phyloP scores from a whole-genome alignment of 2,888 invertebrate genomes.

The Drosophila nigricruria region DNA sequence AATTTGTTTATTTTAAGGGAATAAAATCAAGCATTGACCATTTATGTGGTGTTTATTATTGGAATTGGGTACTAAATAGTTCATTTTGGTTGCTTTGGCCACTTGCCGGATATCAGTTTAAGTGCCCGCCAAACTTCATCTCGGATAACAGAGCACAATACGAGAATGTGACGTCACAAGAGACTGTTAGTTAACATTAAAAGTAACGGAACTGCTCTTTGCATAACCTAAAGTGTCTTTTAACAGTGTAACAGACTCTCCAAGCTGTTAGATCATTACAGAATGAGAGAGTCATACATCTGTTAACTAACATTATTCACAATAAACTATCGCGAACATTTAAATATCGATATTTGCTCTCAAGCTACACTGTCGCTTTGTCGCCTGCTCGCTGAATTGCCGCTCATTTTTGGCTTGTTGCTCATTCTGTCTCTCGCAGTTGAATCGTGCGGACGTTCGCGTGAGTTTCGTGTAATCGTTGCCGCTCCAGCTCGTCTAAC shows the following conservation, averaged over 20 bases:
- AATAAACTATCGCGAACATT: conserved; percentile 2
- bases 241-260: neutral
- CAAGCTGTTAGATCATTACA: conserved; percentile 4
- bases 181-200: too few relatives aligned
- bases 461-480: neutral
- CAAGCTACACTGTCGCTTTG: conserved; percentile 8
- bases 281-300: neutral
- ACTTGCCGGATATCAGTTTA: too few relatives aligned
- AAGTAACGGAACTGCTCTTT: too few relatives aligned
- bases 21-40: too few relatives aligned
- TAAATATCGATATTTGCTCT: conserved; percentile 20
- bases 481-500: conserved; percentile 24
- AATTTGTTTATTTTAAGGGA: too few relatives aligned
- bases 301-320: conserved; percentile 12
- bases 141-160: too few relatives aligned
- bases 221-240: too few relatives aligned
- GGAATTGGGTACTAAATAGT: too few relatives aligned
- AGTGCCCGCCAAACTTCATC: too few relatives aligned
- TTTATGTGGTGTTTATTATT: too few relatives aligned
- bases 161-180: too few relatives aligned
- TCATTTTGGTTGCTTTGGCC: too few relatives aligned
- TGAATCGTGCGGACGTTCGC: conserved; percentile 30
- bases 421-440: conserved; percentile 50
- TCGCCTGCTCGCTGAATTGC: conserved; percentile 20
- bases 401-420: conserved; percentile 30